Evolutionary conservation across 1,140 invertebrate genomes (phyloP).

Genomic region (Chelonus insularis): DNA sequence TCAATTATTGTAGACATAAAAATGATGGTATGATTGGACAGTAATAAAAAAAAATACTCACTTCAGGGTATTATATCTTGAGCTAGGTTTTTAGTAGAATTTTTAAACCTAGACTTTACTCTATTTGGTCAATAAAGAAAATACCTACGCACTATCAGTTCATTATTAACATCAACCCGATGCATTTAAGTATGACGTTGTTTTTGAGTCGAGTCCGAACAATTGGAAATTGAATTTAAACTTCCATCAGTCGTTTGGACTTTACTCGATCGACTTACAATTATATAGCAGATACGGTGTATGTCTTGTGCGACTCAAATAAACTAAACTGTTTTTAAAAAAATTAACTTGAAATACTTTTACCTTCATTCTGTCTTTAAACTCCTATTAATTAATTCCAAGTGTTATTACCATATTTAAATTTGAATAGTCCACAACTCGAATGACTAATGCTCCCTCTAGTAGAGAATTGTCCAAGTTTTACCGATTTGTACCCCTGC

Average conservation of each 20-base stretch:
- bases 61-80: neutral
- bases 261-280: conserved; percentile 4
- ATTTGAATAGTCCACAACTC: neutral
- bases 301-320: conserved; percentile 63
- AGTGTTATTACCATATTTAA: neutral
- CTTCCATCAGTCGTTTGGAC: conserved; percentile 9
- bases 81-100: neutral
- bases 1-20: too few relatives aligned
- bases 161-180: neutral
- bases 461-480: neutral
- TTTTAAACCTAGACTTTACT: neutral
- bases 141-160: neutral
- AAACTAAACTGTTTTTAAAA: conserved; percentile 62
- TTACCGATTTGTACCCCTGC: neutral
- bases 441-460: neutral
- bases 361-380: neutral
- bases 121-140: neutral
- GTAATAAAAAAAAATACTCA: conserved; percentile 33
- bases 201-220: conserved; percentile 1
- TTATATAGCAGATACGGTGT: conserved; percentile 52
- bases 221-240: neutral
- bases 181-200: neutral
- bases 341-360: conserved; percentile 29
- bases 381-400: too few relatives aligned
- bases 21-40: conserved; percentile 32